These are phyloP conservation scores for Drosophila robusta DNA, from an alignment of 2,888 invertebrate species.

Conservation along the genomic window DNA sequence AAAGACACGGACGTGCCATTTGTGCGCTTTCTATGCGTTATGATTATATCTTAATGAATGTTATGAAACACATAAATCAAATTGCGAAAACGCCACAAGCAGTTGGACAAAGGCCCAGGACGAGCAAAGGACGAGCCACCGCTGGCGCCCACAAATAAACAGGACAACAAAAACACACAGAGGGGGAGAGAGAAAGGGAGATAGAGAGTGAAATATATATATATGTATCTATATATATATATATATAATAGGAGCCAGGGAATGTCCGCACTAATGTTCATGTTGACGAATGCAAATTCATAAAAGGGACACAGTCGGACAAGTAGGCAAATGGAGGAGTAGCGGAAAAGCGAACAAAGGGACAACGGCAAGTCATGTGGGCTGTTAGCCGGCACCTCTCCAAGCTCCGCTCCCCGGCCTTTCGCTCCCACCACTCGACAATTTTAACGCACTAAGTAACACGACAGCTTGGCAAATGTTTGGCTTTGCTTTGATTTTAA, in stretches of 20 bases:
- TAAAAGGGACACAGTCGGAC: conserved; percentile 38
- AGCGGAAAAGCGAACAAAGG: neutral
- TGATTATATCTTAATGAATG: conserved; percentile 82
- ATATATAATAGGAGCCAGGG: conserved; percentile 1
- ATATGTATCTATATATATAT: no score
- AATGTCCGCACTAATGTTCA: conserved; percentile 57
- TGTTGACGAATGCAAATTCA: conserved; percentile 74
- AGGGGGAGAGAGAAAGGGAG: neutral
- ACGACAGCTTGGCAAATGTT: conserved; percentile 74
- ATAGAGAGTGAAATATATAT: neutral
- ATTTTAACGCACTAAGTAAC: conserved; percentile 59
- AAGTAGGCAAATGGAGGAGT: conserved; percentile 6
- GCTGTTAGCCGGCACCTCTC: conserved; percentile 8
- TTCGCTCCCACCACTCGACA: conserved; percentile 1
- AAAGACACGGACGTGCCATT: conserved; percentile 46
- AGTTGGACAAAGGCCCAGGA: conserved; percentile 62
- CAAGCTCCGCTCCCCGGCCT: neutral
- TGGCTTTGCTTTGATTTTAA: conserved; percentile 71
- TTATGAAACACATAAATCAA: conserved; percentile 81
- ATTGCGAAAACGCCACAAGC: conserved; percentile 74
- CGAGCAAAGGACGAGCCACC: conserved; percentile 17
- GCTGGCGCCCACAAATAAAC: conserved; percentile 48
- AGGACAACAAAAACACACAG: conserved; percentile 25
- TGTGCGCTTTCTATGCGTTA: conserved; percentile 69
- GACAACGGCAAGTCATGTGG: conserved; percentile 37